Percentiles rank a stretch among this genome's conserved stretches.
phyloP scores from a whole-genome alignment of 2,888 invertebrate species.

The Saturnia pavonia region DNA sequence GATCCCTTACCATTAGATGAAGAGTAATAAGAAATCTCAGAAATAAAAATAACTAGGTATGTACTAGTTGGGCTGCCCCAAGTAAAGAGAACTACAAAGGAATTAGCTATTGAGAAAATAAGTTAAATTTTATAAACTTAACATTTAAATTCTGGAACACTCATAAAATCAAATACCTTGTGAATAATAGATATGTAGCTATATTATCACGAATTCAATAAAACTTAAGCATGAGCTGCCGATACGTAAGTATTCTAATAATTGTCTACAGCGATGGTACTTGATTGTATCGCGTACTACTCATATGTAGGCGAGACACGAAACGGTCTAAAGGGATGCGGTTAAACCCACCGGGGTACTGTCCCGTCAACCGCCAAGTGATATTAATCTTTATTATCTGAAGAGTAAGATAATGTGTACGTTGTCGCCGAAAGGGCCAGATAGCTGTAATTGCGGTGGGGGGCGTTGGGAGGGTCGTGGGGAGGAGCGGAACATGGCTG shows the following conservation, averaged over 20 bases:
- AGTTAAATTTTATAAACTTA: no score
- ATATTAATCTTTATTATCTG: conserved; percentile 73
- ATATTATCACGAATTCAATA: conserved; percentile 27
- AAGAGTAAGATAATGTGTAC: conserved; percentile 65
- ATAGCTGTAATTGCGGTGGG: conserved; percentile 66
- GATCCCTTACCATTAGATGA: no score
- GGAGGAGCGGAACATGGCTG: conserved; percentile 75
- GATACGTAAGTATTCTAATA: conserved; percentile 47
- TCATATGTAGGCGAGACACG: conserved; percentile 65
- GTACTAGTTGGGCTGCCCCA: no score
- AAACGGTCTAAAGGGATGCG: conserved; percentile 63
- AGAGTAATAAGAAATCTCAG: not conserved
- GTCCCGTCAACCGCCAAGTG: conserved; percentile 38
- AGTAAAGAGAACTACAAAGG: no score
- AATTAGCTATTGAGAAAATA: no score
- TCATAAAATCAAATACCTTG: not conserved
- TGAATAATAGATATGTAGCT: conserved; percentile 11
- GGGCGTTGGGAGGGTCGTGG: conserved; percentile 75
- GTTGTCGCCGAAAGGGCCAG: conserved; percentile 54
- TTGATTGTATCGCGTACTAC: conserved; percentile 53
- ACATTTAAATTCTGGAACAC: not conserved
- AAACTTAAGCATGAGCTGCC: conserved; percentile 38
- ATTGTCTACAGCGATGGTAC: conserved; percentile 45
- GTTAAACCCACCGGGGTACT: conserved; percentile 61
- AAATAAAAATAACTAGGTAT: not conserved